These are phyloP conservation scores for Crioceris asparagi DNA, from an alignment of 2,888 invertebrate genomes.

Conservation along the genomic window DNA sequence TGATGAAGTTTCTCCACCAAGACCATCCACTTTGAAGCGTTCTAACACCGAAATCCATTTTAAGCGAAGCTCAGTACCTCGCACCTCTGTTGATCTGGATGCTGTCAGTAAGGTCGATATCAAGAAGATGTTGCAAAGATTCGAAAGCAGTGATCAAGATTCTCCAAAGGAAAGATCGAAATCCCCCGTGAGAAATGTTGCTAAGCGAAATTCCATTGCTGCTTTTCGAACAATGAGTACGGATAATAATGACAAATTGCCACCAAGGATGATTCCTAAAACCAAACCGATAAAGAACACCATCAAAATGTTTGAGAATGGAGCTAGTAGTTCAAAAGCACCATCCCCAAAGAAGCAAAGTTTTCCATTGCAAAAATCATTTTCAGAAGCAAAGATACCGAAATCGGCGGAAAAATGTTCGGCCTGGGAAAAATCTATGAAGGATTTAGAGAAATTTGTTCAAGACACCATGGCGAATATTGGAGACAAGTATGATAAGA, in stretches of 20 bases:
- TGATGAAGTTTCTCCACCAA: constrained; percentile 17
- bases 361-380: neutral
- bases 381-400: no score
- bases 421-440: constrained; percentile 18
- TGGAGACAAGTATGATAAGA: constrained; percentile 17
- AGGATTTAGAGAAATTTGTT: constrained; percentile 26
- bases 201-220: constrained; percentile 14
- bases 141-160: constrained; percentile 26
- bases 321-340: constrained; percentile 11
- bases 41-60: constrained; percentile 35
- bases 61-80: constrained; percentile 20
- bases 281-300: constrained; percentile 17
- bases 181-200: neutral
- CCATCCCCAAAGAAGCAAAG: constrained; percentile 1
- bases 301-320: constrained; percentile 20
- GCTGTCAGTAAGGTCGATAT: constrained; percentile 35
- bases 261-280: constrained; percentile 8
- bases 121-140: constrained; percentile 34
- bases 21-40: constrained; percentile 21
- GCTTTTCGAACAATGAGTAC: constrained; percentile 10
- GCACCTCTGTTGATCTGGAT: constrained; percentile 35
- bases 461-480: constrained; percentile 21
- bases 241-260: neutral
- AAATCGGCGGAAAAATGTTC: no score
- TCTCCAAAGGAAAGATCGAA: neutral